Evolutionary conservation across 2,888 invertebrate genomes (phyloP), one percentile per base, ranked within the genome.

Genomic region (Luperina nickerlii): DNA sequence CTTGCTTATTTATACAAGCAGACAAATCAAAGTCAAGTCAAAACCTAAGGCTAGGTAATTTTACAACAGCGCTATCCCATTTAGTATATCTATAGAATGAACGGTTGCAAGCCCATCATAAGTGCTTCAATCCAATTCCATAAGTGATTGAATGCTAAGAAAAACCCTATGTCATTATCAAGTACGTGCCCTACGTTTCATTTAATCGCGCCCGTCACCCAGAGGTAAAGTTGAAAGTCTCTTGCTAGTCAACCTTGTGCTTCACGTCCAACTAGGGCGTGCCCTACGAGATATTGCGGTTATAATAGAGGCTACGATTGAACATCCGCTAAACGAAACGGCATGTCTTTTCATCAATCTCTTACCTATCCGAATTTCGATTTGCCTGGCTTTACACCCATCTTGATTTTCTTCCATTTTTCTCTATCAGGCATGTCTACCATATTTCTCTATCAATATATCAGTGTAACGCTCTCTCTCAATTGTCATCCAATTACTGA

Each of bases 201-300:
- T 54, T 83, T 6, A 54, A 83, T 68, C 38, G 15, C 8, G 32
- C 38, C 62, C 32, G 67, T 76, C 62, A 63, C 62, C 24, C 32
- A 82, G 18, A 45, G 54, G 20, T 15, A 45, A 62, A 77, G 38
- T 78, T 83, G 78, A 77, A 83, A 38, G 78, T 83, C 4, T 75
- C 27, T 66, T 54, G 65, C 3, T 24, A 24, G 45, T 66, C 27
- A 18, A 32, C 13, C 8, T 57, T 38, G 27, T 42, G 20, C 42
- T 15, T 54, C 54, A 54, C 0, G 20, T 54, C 27, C 8, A 24
- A 69, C 8, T 32, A 57, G 2, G 11, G 20, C 38, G 1, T 24
- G 57, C 18, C 57, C 57, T 24, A 60, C 13, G 24, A 62, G 11
- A 32, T 27, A 20, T 72, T 54, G 6, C 15, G 13, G 38, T 24